Conservation (phyloP, 2,113 vertebrate species). For the Eubucco bourcierii region DNA sequence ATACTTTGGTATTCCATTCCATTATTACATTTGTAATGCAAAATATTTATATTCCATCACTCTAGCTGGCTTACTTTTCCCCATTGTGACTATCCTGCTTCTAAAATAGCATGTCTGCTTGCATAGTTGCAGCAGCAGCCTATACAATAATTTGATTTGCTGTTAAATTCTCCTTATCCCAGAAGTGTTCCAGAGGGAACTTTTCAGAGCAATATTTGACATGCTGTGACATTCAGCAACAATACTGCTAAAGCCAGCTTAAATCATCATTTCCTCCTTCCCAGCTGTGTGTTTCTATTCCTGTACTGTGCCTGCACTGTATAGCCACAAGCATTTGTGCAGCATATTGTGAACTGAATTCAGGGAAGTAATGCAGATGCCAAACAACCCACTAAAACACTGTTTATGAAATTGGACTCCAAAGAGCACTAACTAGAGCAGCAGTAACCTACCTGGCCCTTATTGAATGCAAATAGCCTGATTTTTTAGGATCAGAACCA, state of each 20-base stretch:
- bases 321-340: slow-evolving; percentile 16
- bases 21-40: background rate
- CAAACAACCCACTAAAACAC: background rate
- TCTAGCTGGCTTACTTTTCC: background rate
- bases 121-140: background rate
- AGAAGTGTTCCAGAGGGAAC: background rate
- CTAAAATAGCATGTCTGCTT: background rate
- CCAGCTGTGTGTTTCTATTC: slow-evolving; percentile 64
- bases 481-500: background rate
- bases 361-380: background rate
- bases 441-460: background rate
- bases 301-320: slow-evolving; percentile 36
- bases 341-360: background rate
- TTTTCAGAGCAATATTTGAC: background rate
- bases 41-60: background rate
- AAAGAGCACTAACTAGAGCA: background rate
- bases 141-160: background rate
- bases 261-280: slow-evolving; percentile 36
- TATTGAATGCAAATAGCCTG: background rate
- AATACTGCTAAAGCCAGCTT: slow-evolving; percentile 9
- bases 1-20: background rate
- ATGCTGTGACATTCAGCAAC: background rate
- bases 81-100: background rate
- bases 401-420: background rate
- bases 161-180: background rate